Conservation (phyloP, 1,140 invertebrate species). For the Drosophila gunungcola region DNA sequence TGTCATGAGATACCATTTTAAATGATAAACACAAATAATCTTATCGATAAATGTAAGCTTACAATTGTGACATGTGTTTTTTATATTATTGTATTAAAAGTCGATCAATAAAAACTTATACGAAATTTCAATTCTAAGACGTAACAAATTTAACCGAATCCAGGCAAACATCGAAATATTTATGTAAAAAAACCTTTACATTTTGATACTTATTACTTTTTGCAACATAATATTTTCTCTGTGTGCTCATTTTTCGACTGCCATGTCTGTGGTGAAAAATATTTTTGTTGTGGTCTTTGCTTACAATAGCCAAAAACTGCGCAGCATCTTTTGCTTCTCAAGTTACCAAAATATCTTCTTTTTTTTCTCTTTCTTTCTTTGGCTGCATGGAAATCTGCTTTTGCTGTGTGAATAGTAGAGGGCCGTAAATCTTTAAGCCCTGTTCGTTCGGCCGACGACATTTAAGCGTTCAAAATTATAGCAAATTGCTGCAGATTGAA, state of each 20-base stretch:
- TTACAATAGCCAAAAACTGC: conserved; percentile 46
- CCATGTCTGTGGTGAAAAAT: conserved; percentile 41
- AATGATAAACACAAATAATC: too few species aligned
- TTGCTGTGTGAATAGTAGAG: conserved; percentile 35
- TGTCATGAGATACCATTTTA: too few species aligned
- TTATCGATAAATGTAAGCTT: too few species aligned
- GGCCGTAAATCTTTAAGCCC: conserved; percentile 51
- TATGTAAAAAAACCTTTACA: too few species aligned
- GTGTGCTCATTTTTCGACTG: background rate
- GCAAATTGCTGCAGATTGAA: conserved; percentile 58
- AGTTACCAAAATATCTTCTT: conserved; percentile 10
- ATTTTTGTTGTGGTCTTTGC: conserved; percentile 62
- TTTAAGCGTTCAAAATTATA: conserved; percentile 52
- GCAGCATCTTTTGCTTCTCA: conserved; percentile 47
- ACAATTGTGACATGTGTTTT: too few species aligned
- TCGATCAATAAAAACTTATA: too few species aligned
- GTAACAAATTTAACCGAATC: too few species aligned
- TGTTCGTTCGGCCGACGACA: conserved; percentile 50
- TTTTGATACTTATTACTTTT: background rate
- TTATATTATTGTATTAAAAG: too few species aligned
- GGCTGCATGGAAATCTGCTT: conserved; percentile 21
- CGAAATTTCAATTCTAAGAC: too few species aligned
- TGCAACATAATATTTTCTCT: background rate
- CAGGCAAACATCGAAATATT: too few species aligned
- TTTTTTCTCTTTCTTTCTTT: conserved; percentile 9